Base-by-base conservation (phyloP, 2,113 vertebrate genomes). In the Brachionichthys hirsutus region DNA sequence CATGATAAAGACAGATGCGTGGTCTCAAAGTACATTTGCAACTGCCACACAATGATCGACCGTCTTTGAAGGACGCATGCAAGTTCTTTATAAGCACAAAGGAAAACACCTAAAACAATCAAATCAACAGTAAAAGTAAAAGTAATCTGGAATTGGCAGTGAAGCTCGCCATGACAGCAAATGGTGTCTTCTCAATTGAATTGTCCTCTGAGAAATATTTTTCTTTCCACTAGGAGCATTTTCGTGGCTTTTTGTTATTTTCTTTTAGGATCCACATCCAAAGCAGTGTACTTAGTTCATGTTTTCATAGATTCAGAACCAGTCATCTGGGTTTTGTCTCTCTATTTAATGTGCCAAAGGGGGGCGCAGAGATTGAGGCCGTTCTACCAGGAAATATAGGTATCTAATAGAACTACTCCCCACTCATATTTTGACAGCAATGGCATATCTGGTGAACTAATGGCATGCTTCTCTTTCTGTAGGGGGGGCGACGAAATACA, bases 271-370 rank as follows among this genome's bases (percentile, higher is more conserved):
- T 87, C 85, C 85, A 87, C 86, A 84, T 87, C 77, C 82, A 87
- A 87, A 85, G 85, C 78, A 84, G 82, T 83, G 84, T 87, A 85
- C 87, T 90, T 85, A 82, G 76, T 65, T 19, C 40, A 15, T 87
- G 84, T 88, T 91, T 88, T 80, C 63, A 76, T 77, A 89, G 84
- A 88, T 88, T 72, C 73, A 62, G 45, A 86, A 85, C 73, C 78
- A 81, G 86, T 87, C 88, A 87, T 86, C 85, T 86, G 86, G 86
- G 86, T 85, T 89, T 86, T 86, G 75, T 87, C 82, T 83, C 52
- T 72, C 49, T 72, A 47, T 84, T 85, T 75, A 85, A 84, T n/a
- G n/a, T n/a, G n/a, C n/a, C n/a, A n/a, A n/a, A 66, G 65, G 67
- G 81, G 65, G 80, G 67, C 62, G 72, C 52, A 76, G 57, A 59